These are phyloP conservation scores for Dryomyza anilis DNA, from an alignment of 2,888 invertebrate species.

Conservation along the genomic window DNA sequence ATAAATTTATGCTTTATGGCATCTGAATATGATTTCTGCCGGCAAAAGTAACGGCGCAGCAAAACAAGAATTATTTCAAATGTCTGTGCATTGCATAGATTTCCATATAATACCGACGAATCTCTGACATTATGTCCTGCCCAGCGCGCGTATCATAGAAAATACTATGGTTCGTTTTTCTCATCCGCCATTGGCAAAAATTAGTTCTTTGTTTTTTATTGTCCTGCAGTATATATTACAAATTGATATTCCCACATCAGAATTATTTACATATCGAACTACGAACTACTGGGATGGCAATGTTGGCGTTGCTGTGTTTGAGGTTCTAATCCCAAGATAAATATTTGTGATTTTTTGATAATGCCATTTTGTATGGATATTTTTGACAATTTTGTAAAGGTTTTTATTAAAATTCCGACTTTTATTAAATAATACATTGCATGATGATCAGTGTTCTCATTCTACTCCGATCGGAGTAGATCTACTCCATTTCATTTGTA, in stretches of 20 bases:
- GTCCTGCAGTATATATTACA: slow-evolving; percentile 27
- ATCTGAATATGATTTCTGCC: slow-evolving; percentile 25
- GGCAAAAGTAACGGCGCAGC: too few species aligned
- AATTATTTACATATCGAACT: slow-evolving; percentile 1
- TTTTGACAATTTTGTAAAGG: too few species aligned
- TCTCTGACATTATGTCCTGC: neutral
- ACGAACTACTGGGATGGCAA: neutral
- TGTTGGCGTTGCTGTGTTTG: neutral
- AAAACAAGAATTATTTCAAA: slow-evolving; percentile 11
- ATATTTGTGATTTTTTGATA: too few species aligned
- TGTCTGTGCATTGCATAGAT: too few species aligned
- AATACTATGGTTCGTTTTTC: too few species aligned
- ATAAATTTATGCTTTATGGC: slow-evolving; percentile 30
- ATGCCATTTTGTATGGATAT: too few species aligned
- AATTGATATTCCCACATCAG: slow-evolving; percentile 30
- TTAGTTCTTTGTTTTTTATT: slow-evolving; percentile 18
- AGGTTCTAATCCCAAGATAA: neutral
- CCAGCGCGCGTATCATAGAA: neutral
- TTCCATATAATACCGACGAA: slow-evolving; percentile 15
- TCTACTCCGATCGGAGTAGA: too few species aligned
- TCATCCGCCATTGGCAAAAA: neutral
- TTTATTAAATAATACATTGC: too few species aligned
- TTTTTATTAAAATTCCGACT: too few species aligned
- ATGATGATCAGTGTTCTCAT: too few species aligned
- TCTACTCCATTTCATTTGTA: too few species aligned